Evolutionary conservation across 2,888 invertebrate genomes (phyloP).

Genomic region (Euzophera pinguis): DNA sequence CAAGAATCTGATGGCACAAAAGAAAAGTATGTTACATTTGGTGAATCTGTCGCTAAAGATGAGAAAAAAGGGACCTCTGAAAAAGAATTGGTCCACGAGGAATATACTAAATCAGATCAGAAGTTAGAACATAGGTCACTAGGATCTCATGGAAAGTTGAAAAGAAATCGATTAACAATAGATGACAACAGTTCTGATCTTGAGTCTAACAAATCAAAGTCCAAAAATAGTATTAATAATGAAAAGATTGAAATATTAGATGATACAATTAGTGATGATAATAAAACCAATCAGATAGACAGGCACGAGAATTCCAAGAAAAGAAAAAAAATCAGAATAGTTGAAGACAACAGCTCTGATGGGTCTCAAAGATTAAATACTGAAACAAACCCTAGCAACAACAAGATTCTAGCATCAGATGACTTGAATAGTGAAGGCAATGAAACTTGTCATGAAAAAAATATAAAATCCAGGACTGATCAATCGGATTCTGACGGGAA

Average conservation of each 20-base stretch:
- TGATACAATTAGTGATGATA: constrained; percentile 4
- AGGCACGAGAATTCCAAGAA: not conserved
- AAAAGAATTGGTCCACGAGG: not conserved
- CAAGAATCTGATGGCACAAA: not conserved
- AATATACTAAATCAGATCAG: not conserved
- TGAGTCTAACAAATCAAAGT: constrained; percentile 17
- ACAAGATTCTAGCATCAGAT: not conserved
- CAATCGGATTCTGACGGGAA: constrained; percentile 21
- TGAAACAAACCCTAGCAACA: not conserved
- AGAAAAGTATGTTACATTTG: not conserved
- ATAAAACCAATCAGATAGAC: constrained; percentile 5
- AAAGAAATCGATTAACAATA: constrained; percentile 20
- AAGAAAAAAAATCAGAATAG: constrained; percentile 6
- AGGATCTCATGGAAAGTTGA: not conserved
- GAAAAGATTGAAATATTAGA: constrained; percentile 11
- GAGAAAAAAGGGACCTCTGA: not conserved
- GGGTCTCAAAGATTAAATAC: not conserved
- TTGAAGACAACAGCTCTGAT: not conserved
- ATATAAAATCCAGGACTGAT: constrained; percentile 10
- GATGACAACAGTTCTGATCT: constrained; percentile 35
- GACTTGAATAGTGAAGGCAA: not conserved
- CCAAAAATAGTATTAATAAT: constrained; percentile 3
- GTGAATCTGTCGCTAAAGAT: not conserved
- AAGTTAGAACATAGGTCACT: not conserved
- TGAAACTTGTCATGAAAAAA: constrained; percentile 14